Base-by-base conservation (phyloP, 2,888 invertebrate genomes). In the Dascillus cervinus region DNA sequence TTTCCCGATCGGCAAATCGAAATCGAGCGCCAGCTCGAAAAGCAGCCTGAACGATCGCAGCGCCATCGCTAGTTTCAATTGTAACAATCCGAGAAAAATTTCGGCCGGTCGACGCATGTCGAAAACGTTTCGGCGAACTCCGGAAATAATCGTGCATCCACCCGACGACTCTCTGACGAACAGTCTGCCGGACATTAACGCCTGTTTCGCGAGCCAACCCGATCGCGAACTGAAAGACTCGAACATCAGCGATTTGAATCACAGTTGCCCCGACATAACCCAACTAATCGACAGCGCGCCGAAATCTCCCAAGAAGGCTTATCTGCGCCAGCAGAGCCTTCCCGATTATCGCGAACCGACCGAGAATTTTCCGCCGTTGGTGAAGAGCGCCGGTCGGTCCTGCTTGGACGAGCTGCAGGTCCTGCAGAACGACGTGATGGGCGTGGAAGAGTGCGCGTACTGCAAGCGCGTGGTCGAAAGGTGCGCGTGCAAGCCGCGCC, bases 181-280 rank as follows among this genome's bases (percentile, higher is more conserved):
- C 25, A 63, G 63, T 39, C 47, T 65, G 43, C 64, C 65, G 0
- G 55, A 65, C 39, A 58, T 65, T 22, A 42, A 49, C 27, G 42
- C 38, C 3, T 38, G 14, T 22, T 11, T 40, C 29, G 20, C 22
- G 3, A 4, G 10, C 2, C 9, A 21, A 6, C 22, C 22, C 13
- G 15, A 26, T 13, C 21, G 12, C 3, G 15, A 24, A 3, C 17
- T 35, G 10, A 21, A 22, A 11, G 27, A 23, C 28, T 25, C 9
- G 13, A 28, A 54, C 26, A 52, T 56, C 9, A 56, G 47, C 13
- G 52, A 51, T 26, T 46, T 50, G 32, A 60, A 56, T 26, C 50
- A 46, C 11, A 58, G 58, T 11, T 59, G 58, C 44, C 60, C 60
- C 0, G 57, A 60, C 41, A 42, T 60, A 20, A 51, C 47, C n/a